Base-by-base conservation (phyloP, 2,888 invertebrate species). In the Caenorhabditis afra region DNA sequence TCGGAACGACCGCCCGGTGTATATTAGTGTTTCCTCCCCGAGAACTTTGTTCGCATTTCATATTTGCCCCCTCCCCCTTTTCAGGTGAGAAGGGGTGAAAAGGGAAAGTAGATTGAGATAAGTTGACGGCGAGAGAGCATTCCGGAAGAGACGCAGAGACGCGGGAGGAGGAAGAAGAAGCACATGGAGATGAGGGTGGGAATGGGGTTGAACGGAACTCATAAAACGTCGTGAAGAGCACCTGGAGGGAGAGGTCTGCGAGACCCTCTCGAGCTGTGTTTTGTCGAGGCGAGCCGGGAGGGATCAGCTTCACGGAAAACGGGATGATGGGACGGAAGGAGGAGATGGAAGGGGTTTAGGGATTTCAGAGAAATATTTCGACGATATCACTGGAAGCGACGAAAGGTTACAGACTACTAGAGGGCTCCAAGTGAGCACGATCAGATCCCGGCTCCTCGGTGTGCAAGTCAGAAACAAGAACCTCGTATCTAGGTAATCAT, bases 1-100 rank as follows among this genome's bases (percentile, higher is more conserved):
- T 70, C 39, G 70, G 53, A 70, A 61, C 70, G 62, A 52, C 29
- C 29, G n/a, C 29, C 29, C 29, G 29, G 52, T 52, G 29, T 52
- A 52, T 52, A 52, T 52, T 52, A 3, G 52, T 14, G 52, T 23
- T 23, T 23, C 23, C 52, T 23, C 29, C 29, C 52, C 52, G 29
- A n/a, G n/a, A 52, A 52, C 52, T 23, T 52, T 52, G 52, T 52
- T 52, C 52, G 14, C 29, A 23, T 52, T 29, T 7, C 29, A 29
- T n/a, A n/a, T n/a, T n/a, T n/a, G n/a, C n/a, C n/a, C n/a, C 20
- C 12, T 50, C 14, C 47, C 20, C 5, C 23, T 20, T 16, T 16
- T 1, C 50, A 50, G 50, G 50, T 50, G 50, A 8, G 29, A 29
- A 29, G 49, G 22, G 1, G 22, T 10, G 22, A 22, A 18, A 49